Evolutionary conservation across 2,888 invertebrate genomes (phyloP), one percentile per base, ranked within the genome.

Genomic region (Chironomus riparius): DNA sequence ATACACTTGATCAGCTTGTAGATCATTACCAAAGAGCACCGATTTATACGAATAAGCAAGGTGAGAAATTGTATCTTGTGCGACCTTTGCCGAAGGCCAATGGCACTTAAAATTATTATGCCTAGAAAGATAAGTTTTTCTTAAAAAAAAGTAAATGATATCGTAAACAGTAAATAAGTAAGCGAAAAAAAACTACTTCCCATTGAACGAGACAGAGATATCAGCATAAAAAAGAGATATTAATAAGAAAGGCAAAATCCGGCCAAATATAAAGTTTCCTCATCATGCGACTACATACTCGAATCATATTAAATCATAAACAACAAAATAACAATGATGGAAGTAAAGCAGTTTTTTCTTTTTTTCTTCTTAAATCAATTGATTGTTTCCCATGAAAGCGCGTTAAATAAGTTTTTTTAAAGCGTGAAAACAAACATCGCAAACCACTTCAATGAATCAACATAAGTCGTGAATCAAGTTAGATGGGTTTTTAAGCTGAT

Each of bases 1-100:
- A 93, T 81, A 91, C 94, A 77, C 87, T 99, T 81, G 97, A 98
- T 83, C 96, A 96, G 84, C 89, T 99, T 80, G 97, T 99, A 80
- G 93, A 95, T 83, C 98, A 99, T 87, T 99, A 99, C 88, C 97
- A 97, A 88, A 92, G 95, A 83, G 97, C 98, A 81, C 98, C 99
- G 80, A 99, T 99, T 83, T 99, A 97, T 87, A 97, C 97, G 82
- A 96, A 95, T 87, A 95, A 95, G 85, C 94, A 95, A 85, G 97
- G 97, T 80, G 98, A 99, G 86, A 98, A 97, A 86, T 88, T 99
- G 77, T 99, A 95, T 87, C 90, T 99, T 80, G 94, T 98, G 82
- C 92, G 97, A 81, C 92, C 98, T 79, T 89, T 99, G 83, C 95
- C 95, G 73, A 90, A 91, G 80, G 85, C 84, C 77, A 84, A 84